Conservation (phyloP, 2,113 vertebrate genomes). For the Hyla sarda region DNA sequence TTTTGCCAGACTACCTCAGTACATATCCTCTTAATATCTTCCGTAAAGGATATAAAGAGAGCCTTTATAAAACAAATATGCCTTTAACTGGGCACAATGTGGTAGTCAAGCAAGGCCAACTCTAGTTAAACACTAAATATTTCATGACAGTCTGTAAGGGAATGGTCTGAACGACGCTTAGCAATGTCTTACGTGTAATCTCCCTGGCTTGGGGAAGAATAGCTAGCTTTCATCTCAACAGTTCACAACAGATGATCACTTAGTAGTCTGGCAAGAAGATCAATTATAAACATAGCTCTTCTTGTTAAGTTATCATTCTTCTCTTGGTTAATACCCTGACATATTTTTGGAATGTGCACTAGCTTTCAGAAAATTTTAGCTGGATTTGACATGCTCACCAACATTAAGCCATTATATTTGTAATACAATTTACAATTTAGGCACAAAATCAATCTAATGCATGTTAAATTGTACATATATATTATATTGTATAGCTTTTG, state of each 20-base stretch:
- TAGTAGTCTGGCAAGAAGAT: conserved; percentile 51
- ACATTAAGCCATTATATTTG: background rate
- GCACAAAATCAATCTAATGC: no score
- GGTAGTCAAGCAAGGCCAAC: conserved; percentile 10
- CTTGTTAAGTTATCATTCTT: conserved; percentile 45
- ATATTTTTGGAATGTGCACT: conserved; percentile 44
- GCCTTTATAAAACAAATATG: conserved; percentile 4
- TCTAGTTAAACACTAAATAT: conserved; percentile 8
- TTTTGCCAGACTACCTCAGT: background rate
- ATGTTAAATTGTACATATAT: background rate
- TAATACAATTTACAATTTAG: background rate
- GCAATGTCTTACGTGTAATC: conserved; percentile 31
- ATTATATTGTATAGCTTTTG: no score
- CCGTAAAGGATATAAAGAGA: background rate
- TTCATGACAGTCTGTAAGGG: background rate
- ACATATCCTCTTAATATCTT: background rate
- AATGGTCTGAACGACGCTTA: conserved; percentile 16
- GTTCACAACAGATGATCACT: conserved; percentile 41
- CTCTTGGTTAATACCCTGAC: conserved; percentile 39
- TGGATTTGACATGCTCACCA: background rate
- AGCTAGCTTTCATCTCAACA: conserved; percentile 36
- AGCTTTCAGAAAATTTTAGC: background rate
- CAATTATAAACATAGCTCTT: conserved; percentile 33
- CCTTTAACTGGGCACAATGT: background rate
- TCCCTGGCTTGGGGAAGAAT: conserved; percentile 39